Base-by-base conservation (phyloP, 1,140 invertebrate species). In the Apis laboriosa region DNA sequence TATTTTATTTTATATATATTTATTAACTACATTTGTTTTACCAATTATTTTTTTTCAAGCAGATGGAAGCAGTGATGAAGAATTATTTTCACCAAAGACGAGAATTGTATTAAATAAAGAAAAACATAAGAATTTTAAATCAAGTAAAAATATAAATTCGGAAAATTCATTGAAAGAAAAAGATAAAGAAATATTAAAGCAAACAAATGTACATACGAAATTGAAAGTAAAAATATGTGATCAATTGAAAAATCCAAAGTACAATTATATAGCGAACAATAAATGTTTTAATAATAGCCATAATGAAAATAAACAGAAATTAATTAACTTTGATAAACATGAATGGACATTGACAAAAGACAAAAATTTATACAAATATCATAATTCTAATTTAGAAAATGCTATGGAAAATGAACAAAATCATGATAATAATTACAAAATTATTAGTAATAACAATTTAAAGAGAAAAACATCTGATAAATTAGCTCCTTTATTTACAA, bases 401-500 rank as follows among this genome's bases (percentile, higher is more conserved):
- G 1, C 0, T 73, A 1, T 17, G 17, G 63, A 53, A 56, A 34
- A 9, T 51, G 53, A 80, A 60, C 28, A 5, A 5, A 51, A 73
- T 43, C 0, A 43, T 19, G 9, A 78, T 43, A 21, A 77, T 12
- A 79, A 88, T 5, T 77, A 49, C 24, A 24, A 83, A 21, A 80
- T 87, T 17, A 17, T 82, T 13, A 67, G 67, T 60, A 78, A 89
- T 24, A 88, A 88, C 24, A 60, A 83, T 7, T 53, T 43, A 43
- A 89, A 91, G 58, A 80, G 84, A 81, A 90, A 92, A 79, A 61
- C 87, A 8, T 70, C 71, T 24, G 90, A 92, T 83, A 94, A 94
- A 83, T 71, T 95, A 4, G 93, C 94, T 9, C 93, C 94, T 49
- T 84, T 94, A 24, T 95, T 95, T 82, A 77, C 90, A 4, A 95